These are phyloP conservation scores for Apis cerana DNA, from an alignment of 1,140 invertebrate genomes.

Conservation along the genomic window DNA sequence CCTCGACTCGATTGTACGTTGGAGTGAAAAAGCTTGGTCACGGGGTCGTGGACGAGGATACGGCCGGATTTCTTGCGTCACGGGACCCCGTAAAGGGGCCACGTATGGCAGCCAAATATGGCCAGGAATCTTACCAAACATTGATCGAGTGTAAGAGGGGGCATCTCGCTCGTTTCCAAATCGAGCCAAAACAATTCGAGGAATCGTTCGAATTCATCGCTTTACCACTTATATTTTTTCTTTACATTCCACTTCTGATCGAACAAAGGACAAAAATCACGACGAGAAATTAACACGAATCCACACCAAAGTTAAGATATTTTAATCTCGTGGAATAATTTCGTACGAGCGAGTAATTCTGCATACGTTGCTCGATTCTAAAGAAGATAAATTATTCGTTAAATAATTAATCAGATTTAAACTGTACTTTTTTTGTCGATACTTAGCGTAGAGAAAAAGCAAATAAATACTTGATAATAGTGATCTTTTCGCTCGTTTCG, in stretches of 20 bases:
- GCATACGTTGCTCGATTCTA: too few species aligned
- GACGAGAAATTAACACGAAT: too few species aligned
- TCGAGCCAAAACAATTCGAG: background rate
- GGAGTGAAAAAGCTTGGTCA: constrained; percentile 25
- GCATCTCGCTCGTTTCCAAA: background rate
- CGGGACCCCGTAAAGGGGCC: constrained; percentile 20
- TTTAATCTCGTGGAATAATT: too few species aligned
- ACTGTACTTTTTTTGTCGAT: too few species aligned
- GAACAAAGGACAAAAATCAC: too few species aligned
- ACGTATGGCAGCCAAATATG: constrained; percentile 56
- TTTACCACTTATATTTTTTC: background rate
- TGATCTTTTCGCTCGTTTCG: too few species aligned
- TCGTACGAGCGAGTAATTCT: too few species aligned
- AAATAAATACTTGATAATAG: too few species aligned
- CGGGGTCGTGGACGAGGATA: constrained; percentile 42
- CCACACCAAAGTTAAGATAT: too few species aligned
- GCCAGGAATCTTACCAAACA: constrained; percentile 58
- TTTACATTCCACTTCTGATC: background rate
- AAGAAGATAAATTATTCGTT: too few species aligned
- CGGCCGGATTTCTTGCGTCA: constrained; percentile 35
- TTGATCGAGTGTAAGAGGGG: constrained; percentile 56
- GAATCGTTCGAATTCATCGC: background rate
- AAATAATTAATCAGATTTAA: too few species aligned
- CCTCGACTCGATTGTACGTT: background rate
- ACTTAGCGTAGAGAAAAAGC: too few species aligned